phyloP scores from a whole-genome alignment of 2,113 vertebrate species.

The Rhabdornis inornatus region DNA sequence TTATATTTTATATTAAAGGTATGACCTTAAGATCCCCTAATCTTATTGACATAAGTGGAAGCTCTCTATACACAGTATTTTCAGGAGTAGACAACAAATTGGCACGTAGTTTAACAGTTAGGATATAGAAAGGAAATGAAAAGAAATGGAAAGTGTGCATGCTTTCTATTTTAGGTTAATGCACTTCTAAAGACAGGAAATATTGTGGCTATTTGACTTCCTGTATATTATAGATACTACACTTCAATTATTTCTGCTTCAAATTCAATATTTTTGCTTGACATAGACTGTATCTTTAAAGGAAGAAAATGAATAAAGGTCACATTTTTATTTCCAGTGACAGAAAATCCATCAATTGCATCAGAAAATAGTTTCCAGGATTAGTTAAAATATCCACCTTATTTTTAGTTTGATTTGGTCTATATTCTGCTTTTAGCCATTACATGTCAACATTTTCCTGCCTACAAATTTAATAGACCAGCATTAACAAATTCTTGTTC shows the following conservation, averaged over 20 bases:
- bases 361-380: constrained; percentile 48
- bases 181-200: constrained; percentile 33
- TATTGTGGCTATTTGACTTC: constrained; percentile 24
- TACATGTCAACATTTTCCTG: not conserved
- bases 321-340: constrained; percentile 41
- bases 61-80: not conserved
- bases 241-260: constrained; percentile 45
- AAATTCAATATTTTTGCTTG: constrained; percentile 47
- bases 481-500: not conserved
- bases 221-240: constrained; percentile 7
- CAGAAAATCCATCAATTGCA: constrained; percentile 51
- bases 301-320: constrained; percentile 39
- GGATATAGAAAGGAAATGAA: constrained; percentile 33
- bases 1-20: constrained; percentile 33
- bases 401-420: constrained; percentile 47
- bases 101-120: not conserved
- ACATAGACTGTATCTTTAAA: constrained; percentile 13
- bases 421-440: constrained; percentile 28
- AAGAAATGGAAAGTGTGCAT: not conserved
- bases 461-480: not conserved
- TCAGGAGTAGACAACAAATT: constrained; percentile 21
- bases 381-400: constrained; percentile 34
- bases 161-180: constrained; percentile 44
- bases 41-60: constrained; percentile 35
- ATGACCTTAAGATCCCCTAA: constrained; percentile 33